These are phyloP conservation scores for Aquatica leii DNA, from an alignment of 2,888 invertebrate genomes.

Conservation along the genomic window DNA sequence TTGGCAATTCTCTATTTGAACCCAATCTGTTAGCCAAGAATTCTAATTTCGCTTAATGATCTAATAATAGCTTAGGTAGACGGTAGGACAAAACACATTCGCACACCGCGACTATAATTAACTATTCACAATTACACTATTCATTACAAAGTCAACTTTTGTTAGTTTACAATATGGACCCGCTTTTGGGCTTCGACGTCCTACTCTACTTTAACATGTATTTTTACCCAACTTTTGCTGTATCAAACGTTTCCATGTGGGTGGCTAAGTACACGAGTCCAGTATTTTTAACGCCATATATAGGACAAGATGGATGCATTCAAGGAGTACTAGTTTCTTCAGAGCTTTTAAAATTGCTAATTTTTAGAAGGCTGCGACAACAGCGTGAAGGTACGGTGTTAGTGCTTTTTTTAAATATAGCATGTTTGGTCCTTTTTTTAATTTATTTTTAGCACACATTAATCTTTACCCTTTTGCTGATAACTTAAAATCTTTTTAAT, in stretches of 20 bases:
- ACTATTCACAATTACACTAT: neutral
- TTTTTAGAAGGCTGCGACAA: conserved; percentile 24
- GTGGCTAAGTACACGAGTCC: conserved; percentile 22
- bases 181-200: conserved; percentile 26
- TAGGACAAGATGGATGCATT: conserved; percentile 23
- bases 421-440: no score
- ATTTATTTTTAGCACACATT: no score
- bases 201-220: conserved; percentile 30
- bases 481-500: no score
- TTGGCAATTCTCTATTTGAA: no score
- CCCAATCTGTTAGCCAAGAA: neutral
- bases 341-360: conserved; percentile 23
- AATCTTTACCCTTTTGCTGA: no score
- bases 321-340: conserved; percentile 13
- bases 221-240: conserved; percentile 27
- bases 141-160: conserved; percentile 2
- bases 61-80: conserved; percentile 1
- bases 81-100: neutral
- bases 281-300: conserved; percentile 25
- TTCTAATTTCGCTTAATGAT: neutral
- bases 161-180: conserved; percentile 22
- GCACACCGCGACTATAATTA: conserved; percentile 24
- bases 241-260: conserved; percentile 25
- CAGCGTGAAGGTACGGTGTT: conserved; percentile 22
- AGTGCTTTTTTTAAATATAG: no score